Base-by-base conservation (phyloP, 1,140 invertebrate genomes). In the Drosophila guanche region DNA sequence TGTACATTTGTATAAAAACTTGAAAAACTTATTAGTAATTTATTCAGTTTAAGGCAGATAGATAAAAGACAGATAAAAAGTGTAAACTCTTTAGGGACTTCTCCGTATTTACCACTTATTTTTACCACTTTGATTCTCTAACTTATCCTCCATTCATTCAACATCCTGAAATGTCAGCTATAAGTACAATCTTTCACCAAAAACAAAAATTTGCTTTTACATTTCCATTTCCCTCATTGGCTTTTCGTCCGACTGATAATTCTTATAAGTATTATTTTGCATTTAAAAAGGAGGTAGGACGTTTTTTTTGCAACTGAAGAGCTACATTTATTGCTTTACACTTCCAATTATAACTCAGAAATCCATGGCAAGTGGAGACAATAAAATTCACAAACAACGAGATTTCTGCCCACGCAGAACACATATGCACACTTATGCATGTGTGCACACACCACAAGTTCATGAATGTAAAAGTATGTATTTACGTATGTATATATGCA, bases 321-420 rank as follows among this genome's bases (percentile, higher is more conserved):
- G 71, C 16, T 55, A 59, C 76, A 73, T 86, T 84, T 84, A 84
- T 86, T 84, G 77, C 80, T 77, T 86, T 85, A 85, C 77, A 85
- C 80, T 84, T 80, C 80, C 80, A 85, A 86, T 85, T 85, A 85
- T 81, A 85, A 81, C 81, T 70, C 62, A 63, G 60, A 77, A 80
- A 81, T 85, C 80, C 80, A 70, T 66, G 80, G 55, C 79, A 85
- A 85, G 71, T 79, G 58, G 65, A 74, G 84, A 84, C 80, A 84
- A 85, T 84, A 80, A 80, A 80, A 80, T 57, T 57, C 80, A 80
- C 81, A 85, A 85, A 58, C 63, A 60, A 72, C 16, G 42, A 81
- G 80, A 86, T 77, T 80, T 81, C 74, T 77, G 57, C 63, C 68
- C 81, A 80, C 62, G 48, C 80, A 76, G 37, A 20, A 81, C 63